Evolutionary conservation across 2,113 vertebrate species (phyloP).

Genomic region (Nothocercus nigrocapillus): DNA sequence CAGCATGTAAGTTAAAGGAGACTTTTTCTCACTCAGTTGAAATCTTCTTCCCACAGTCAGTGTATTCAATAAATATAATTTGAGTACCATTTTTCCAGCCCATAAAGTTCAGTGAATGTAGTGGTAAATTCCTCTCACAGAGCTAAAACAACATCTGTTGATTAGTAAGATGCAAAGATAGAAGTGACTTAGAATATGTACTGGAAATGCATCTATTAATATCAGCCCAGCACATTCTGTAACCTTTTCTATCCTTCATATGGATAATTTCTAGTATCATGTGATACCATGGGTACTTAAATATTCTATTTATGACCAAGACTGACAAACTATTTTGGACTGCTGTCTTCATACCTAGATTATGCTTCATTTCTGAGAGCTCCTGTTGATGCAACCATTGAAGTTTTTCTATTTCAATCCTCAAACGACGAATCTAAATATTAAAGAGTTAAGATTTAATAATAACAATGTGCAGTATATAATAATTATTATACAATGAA

Average conservation of each 20-base stretch:
- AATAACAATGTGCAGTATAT: neutral
- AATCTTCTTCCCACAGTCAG: neutral
- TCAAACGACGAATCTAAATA: conserved; percentile 90
- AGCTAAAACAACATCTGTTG: neutral
- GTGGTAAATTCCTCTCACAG: neutral
- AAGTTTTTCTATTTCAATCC: conserved; percentile 97
- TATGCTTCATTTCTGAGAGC: conserved; percentile 97
- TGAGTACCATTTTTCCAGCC: neutral
- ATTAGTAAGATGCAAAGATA: neutral
- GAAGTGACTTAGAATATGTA: neutral
- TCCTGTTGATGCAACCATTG: conserved; percentile 98
- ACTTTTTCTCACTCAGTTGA: neutral
- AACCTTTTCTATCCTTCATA: neutral
- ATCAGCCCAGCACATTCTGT: neutral
- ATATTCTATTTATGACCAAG: neutral
- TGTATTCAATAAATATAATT: neutral
- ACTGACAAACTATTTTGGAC: neutral
- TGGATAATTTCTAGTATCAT: neutral
- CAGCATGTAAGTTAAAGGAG: neutral
- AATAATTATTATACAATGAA: neutral
- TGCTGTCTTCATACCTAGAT: conserved; percentile 83
- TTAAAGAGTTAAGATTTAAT: neutral
- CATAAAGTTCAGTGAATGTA: neutral
- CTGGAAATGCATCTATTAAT: neutral
- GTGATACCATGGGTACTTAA: neutral